Conservation (phyloP, 2,888 invertebrate species). For the Shargacucullia verbasci region DNA sequence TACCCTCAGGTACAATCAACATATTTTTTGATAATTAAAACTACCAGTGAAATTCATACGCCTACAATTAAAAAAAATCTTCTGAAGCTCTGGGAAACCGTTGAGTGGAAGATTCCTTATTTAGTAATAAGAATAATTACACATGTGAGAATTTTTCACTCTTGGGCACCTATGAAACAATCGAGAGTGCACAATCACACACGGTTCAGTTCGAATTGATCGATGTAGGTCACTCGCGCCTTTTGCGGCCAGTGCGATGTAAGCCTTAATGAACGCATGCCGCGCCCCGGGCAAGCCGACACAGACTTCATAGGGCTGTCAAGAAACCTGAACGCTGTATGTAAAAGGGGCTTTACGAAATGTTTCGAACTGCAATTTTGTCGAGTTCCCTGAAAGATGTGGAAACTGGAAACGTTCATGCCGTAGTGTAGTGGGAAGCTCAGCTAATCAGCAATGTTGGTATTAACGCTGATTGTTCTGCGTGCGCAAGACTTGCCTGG, state of each 20-base stretch:
- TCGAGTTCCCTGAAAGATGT: too few relatives aligned
- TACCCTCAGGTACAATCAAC: too few relatives aligned
- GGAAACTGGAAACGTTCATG: too few relatives aligned
- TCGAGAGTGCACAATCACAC: slow-evolving; percentile 32
- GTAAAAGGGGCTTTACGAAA: not conserved
- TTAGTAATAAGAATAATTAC: not conserved
- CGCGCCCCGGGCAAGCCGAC: slow-evolving; percentile 40
- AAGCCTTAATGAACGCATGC: slow-evolving; percentile 56
- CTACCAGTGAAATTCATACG: too few relatives aligned
- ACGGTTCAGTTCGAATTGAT: slow-evolving; percentile 40
- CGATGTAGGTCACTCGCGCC: slow-evolving; percentile 55
- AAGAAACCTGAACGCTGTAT: not conserved
- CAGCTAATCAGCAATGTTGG: too few relatives aligned
- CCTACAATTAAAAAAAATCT: too few relatives aligned
- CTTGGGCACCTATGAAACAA: slow-evolving; percentile 26
- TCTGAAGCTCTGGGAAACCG: too few relatives aligned
- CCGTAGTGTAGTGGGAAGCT: too few relatives aligned
- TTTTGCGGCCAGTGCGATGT: slow-evolving; percentile 41
- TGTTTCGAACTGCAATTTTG: too few relatives aligned
- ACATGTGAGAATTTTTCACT: slow-evolving; percentile 7
- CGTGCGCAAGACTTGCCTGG: too few relatives aligned
- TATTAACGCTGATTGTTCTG: too few relatives aligned
- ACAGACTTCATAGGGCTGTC: slow-evolving; percentile 36
- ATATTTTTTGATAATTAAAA: too few relatives aligned
- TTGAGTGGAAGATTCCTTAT: not conserved